Conservation (phyloP, 1,140 invertebrate genomes). For the Acyrthosiphon pisum region DNA sequence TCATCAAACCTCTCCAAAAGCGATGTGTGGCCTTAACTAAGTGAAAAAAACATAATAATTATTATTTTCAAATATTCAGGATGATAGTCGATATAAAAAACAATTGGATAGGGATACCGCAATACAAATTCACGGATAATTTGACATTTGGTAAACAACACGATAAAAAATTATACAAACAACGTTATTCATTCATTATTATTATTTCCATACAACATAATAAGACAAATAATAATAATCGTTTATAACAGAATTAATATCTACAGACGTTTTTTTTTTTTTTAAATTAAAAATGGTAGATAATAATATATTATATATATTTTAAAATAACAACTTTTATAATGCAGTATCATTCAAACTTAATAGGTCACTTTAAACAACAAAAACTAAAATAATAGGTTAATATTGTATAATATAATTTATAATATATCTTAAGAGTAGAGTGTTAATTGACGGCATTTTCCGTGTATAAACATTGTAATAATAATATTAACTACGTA, state of each 20-base stretch:
- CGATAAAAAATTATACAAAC: not conserved
- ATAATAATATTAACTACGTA: constrained; percentile 8
- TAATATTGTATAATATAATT: not conserved
- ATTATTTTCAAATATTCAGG: not conserved
- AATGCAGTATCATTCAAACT: not conserved
- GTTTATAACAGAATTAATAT: not conserved
- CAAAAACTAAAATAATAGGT: not conserved
- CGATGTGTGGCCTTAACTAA: too few relatives aligned
- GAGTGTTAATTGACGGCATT: constrained; percentile 24
- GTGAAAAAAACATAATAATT: too few relatives aligned
- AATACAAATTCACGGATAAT: not conserved
- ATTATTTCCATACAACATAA: constrained; percentile 19
- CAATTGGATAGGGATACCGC: not conserved
- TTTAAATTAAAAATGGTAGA: not conserved
- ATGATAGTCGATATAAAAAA: not conserved
- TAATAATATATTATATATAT: not conserved
- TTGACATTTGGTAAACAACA: not conserved
- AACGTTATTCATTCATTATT: not conserved
- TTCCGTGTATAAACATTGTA: not conserved
- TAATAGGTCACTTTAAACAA: constrained; percentile 14
- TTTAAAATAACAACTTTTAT: constrained; percentile 15
- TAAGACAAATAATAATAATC: not conserved
- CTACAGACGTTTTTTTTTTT: constrained; percentile 5
- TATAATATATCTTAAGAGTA: not conserved
- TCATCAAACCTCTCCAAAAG: too few relatives aligned